Evolutionary conservation across 2,888 invertebrate genomes (phyloP).

Genomic region (Synanthedon myopaeformis): DNA sequence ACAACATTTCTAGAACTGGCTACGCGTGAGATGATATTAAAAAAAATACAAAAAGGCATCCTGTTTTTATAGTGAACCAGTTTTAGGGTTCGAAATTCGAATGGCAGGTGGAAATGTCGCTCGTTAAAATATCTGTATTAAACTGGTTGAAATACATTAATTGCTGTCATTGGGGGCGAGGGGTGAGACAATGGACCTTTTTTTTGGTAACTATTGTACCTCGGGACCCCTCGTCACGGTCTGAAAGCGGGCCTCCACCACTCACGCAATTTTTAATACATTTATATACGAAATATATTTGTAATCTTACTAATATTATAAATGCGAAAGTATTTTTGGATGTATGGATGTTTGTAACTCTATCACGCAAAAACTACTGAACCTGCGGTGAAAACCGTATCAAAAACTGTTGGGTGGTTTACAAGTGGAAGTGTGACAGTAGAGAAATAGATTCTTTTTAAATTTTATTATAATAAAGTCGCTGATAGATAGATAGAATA

Average conservation of each 20-base stretch:
- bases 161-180: constrained; percentile 49
- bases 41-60: not conserved
- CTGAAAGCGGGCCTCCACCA: constrained; percentile 1
- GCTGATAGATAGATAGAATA: no score
- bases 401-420: no score
- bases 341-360: no score
- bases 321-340: no score
- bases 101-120: constrained; percentile 13
- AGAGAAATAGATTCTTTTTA: no score
- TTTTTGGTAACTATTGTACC: constrained; percentile 48
- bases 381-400: no score
- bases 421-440: no score
- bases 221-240: constrained; percentile 54
- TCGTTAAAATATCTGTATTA: constrained; percentile 21
- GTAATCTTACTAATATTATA: no score
- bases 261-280: no score
- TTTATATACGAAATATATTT: not conserved
- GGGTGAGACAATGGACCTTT: constrained; percentile 49
- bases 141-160: constrained; percentile 44
- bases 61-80: not conserved
- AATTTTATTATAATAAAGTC: no score
- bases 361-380: no score
- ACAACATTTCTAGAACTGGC: not conserved
- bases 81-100: constrained; percentile 13
- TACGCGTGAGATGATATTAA: not conserved